Conservation (phyloP, 2,797 vertebrate genomes). For the Malacoctenus gilli region DNA sequence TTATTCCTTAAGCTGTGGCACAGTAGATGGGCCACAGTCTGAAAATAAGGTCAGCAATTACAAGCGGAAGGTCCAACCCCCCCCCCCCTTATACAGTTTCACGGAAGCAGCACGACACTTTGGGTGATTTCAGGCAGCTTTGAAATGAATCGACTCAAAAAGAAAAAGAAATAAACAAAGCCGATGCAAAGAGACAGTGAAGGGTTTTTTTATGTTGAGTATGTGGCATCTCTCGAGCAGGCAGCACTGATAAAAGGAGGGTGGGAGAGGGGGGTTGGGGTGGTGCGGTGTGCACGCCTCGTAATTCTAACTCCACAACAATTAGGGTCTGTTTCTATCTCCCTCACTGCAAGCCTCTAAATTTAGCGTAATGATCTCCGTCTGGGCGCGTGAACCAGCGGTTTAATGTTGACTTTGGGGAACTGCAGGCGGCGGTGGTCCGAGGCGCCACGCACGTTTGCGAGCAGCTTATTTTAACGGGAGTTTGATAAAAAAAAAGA, state of each 20-base stretch:
- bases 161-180: not conserved
- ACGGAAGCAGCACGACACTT: constrained; percentile 6
- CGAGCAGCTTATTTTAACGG: no score
- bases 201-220: no score
- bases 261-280: no score
- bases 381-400: not conserved
- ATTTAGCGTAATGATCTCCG: not conserved
- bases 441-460: no score
- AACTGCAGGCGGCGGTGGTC: not conserved
- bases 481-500: no score
- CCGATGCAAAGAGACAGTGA: constrained; percentile 5
- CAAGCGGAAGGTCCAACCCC: constrained; percentile 9
- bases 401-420: not conserved
- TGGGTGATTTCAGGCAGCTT: constrained; percentile 9
- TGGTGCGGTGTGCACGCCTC: no score
- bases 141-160: not conserved
- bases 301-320: not conserved
- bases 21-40: constrained; percentile 47
- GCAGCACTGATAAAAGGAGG: no score
- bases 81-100: constrained; percentile 12
- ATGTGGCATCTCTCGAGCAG: no score
- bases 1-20: constrained; percentile 53
- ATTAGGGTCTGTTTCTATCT: not conserved
- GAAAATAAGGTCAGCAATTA: constrained; percentile 55
- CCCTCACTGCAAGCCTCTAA: not conserved